Percentiles rank a stretch among this genome's conserved stretches.
Evolutionary conservation across 2,113 vertebrate genomes (phyloP).

Genomic region (Clarias macrocephalus): DNA sequence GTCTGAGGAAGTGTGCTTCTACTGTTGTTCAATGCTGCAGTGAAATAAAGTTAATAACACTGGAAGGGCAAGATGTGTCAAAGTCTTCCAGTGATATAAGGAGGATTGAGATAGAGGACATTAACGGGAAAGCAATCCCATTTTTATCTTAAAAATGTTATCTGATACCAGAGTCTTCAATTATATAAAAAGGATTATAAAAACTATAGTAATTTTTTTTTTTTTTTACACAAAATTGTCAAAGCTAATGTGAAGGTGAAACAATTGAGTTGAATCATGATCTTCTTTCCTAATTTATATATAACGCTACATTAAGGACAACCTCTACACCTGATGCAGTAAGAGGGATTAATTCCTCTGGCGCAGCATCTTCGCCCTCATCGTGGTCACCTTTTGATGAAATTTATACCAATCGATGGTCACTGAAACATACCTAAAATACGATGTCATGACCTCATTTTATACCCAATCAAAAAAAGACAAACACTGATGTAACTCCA

Average conservation of each 20-base stretch:
- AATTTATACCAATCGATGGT: conserved; percentile 78
- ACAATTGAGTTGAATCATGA: conserved; percentile 76
- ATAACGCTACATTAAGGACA: conserved; percentile 79
- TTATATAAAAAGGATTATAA: conserved; percentile 97
- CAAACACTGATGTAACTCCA: conserved; percentile 77
- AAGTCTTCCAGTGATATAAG: conserved; percentile 71
- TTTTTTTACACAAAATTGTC: conserved; percentile 80
- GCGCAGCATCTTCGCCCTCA: background rate
- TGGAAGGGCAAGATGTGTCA: conserved; percentile 76
- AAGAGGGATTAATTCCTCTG: conserved; percentile 34
- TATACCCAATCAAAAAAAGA: conserved; percentile 74
- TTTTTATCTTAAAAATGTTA: conserved; percentile 50
- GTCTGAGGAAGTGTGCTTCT: conserved; percentile 75
- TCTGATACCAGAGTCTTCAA: conserved; percentile 82
- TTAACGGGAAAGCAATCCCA: conserved; percentile 63
- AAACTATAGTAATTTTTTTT: conserved; percentile 91
- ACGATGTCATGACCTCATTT: conserved; percentile 78
- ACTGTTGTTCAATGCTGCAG: conserved; percentile 67
- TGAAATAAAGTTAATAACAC: conserved; percentile 76
- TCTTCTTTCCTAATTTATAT: conserved; percentile 66
- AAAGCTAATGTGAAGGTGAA: conserved; percentile 85
- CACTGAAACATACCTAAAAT: conserved; percentile 80
- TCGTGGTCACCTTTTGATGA: conserved; percentile 61
- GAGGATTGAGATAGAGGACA: conserved; percentile 70
- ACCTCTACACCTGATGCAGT: conserved; percentile 22